Conservation (phyloP, 37 sponge, comb jelly and placozoan genomes). For the Crambe crambe region DNA sequence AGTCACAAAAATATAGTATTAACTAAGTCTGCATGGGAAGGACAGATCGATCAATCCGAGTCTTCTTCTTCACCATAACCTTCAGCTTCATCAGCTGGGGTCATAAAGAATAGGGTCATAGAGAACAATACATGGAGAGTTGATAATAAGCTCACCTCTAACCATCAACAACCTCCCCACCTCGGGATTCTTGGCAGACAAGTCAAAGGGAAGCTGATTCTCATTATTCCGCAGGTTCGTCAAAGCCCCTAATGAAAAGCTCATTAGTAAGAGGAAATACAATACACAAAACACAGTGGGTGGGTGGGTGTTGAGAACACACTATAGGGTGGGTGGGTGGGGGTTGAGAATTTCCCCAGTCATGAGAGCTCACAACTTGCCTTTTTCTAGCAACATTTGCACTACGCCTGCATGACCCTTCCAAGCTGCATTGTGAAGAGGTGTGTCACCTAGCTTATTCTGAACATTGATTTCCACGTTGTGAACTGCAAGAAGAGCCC, state of each 20-base stretch:
- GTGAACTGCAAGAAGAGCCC: conserved; percentile 45
- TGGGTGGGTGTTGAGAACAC: no score
- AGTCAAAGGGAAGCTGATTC: conserved; percentile 75
- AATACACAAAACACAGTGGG: no score
- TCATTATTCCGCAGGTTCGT: conserved; percentile 84
- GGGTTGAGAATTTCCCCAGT: no score
- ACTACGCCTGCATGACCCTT: conserved; percentile 86
- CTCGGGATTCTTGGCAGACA: conserved; percentile 77
- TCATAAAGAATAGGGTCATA: neutral
- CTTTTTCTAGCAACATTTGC: conserved; percentile 78
- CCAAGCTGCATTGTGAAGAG: conserved; percentile 98
- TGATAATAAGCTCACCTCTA: conserved; percentile 11
- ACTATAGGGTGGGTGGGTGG: no score
- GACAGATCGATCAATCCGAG: no score
- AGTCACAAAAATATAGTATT: no score
- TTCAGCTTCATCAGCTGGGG: conserved; percentile 22
- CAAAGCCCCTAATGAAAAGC: conserved; percentile 75
- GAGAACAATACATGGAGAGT: neutral
- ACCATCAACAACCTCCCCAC: conserved; percentile 67
- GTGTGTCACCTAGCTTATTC: conserved; percentile 98
- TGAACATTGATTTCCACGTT: conserved; percentile 84
- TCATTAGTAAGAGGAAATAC: no score
- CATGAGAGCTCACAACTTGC: no score
- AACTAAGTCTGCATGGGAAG: no score
- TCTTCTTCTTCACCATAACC: conserved; percentile 71